phyloP scores from a whole-genome alignment of 2,113 vertebrate genomes.

The Pipa parva region DNA sequence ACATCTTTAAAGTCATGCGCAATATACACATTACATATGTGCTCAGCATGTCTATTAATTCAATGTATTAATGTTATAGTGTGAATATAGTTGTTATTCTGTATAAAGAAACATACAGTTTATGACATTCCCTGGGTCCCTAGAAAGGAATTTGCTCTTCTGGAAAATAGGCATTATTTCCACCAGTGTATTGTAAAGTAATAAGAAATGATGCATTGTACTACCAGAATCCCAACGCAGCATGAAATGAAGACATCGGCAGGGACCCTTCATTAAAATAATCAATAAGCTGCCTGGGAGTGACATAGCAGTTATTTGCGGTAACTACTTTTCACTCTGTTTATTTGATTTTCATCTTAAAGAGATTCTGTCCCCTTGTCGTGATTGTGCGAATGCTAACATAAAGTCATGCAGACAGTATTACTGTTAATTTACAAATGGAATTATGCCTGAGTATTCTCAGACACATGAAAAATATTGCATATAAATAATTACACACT shows the following conservation, averaged over 20 bases:
- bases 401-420: no score
- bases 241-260: not conserved
- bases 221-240: slow-evolving; percentile 1
- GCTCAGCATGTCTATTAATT: no score
- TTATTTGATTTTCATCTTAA: not conserved
- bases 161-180: not conserved
- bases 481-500: no score
- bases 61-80: no score
- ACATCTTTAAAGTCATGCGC: no score
- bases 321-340: not conserved
- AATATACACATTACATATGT: no score
- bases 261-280: not conserved
- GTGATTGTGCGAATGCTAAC: no score
- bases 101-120: not conserved
- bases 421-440: no score
- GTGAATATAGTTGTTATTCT: no score
- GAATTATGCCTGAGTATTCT: not conserved
- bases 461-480: no score
- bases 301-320: not conserved
- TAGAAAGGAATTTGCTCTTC: not conserved
- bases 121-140: not conserved
- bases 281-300: slow-evolving; percentile 14
- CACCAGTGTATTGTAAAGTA: slow-evolving; percentile 1
- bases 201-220: slow-evolving; percentile 2
- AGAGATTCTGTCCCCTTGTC: slow-evolving; percentile 13